phyloP scores from a whole-genome alignment of 92 coral and sea anemone species.

The Parazoanthus darwini region DNA sequence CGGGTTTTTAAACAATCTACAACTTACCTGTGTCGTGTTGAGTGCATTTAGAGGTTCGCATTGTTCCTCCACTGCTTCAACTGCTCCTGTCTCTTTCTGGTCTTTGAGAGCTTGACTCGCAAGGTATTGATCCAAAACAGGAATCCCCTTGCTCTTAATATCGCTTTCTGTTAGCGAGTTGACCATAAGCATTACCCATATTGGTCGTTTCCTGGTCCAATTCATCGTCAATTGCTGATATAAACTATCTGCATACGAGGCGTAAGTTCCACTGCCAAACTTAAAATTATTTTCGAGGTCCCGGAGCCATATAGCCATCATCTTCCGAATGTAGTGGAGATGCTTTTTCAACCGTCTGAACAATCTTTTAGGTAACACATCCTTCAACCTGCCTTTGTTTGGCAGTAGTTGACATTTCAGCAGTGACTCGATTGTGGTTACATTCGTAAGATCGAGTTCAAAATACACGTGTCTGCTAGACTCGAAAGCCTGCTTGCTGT shows the following conservation, averaged over 20 bases:
- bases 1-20: conserved; percentile 4
- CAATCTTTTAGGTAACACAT: conserved; percentile 70
- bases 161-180: conserved; percentile 94
- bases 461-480: conserved; percentile 86
- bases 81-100: conserved; percentile 75
- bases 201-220: conserved; percentile 93
- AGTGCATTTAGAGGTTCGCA: conserved; percentile 85
- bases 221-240: conserved; percentile 84
- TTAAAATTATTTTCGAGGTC: conserved; percentile 50
- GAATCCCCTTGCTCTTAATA: conserved; percentile 80
- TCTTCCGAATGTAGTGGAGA: conserved; percentile 78
- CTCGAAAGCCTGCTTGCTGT: conserved; percentile 91
- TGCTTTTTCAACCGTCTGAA: conserved; percentile 80
- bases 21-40: conserved; percentile 80
- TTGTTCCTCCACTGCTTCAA: conserved; percentile 89
- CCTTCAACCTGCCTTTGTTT: conserved; percentile 58
- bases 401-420: conserved; percentile 93
- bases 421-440: conserved; percentile 71
- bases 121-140: conserved; percentile 90
- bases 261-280: conserved; percentile 49
- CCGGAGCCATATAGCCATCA: conserved; percentile 80
- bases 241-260: conserved; percentile 67
- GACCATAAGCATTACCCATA: conserved; percentile 96
- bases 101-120: conserved; percentile 70
- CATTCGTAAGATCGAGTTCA: conserved; percentile 89